Evolutionary conservation across 1,140 invertebrate genomes (phyloP).

Genomic region (Penaeus indicus): DNA sequence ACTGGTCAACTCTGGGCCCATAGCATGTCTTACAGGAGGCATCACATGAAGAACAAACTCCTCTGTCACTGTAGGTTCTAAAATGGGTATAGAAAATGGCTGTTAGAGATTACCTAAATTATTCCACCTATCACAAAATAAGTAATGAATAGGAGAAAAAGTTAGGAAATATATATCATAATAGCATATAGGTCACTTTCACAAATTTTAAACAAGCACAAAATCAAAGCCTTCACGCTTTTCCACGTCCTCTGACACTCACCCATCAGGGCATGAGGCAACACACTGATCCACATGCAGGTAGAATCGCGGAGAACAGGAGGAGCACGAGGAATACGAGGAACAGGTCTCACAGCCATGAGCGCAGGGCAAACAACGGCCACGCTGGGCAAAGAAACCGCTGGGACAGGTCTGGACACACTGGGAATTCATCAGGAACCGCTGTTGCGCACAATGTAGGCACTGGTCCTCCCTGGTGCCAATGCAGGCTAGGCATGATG

Average conservation of each 20-base stretch:
- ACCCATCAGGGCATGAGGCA: slow-evolving; percentile 75
- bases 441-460: slow-evolving; percentile 40
- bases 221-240: too few relatives aligned
- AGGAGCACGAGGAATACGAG: slow-evolving; percentile 78
- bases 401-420: slow-evolving; percentile 35
- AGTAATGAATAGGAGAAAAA: too few relatives aligned
- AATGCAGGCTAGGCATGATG: slow-evolving; percentile 45
- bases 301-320: slow-evolving; percentile 80
- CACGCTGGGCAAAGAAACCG: slow-evolving; percentile 28
- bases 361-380: slow-evolving; percentile 41
- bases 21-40: slow-evolving; percentile 86
- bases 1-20: slow-evolving; percentile 84
- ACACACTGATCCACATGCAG: slow-evolving; percentile 86
- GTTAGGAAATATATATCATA: too few relatives aligned
- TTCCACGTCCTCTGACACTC: slow-evolving; percentile 10
- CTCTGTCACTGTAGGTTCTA: slow-evolving; percentile 87
- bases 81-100: slow-evolving; percentile 58
- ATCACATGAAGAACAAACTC: slow-evolving; percentile 85
- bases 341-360: slow-evolving; percentile 47
- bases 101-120: not conserved
- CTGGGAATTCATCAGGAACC: slow-evolving; percentile 33
- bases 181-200: too few relatives aligned
- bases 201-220: too few relatives aligned
- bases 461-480: slow-evolving; percentile 35
- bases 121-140: too few relatives aligned